Conservation (phyloP, 1,140 invertebrate genomes). For the Caerostris extrusa region DNA sequence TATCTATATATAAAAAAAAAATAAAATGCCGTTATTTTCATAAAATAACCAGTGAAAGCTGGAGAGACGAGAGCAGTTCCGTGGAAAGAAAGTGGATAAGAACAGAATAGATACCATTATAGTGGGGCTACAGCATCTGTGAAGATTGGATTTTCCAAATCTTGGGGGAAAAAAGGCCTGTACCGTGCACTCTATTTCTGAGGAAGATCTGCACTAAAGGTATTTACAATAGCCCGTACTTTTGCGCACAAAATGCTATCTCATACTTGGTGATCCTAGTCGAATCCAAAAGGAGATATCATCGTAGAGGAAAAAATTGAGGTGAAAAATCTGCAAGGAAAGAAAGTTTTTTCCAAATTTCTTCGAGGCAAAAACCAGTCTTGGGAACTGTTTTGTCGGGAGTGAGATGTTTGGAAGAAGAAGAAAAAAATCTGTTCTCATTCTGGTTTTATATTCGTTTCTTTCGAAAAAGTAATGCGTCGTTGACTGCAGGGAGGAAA, state of each 20-base stretch:
- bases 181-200: not conserved
- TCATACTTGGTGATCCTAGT: not conserved
- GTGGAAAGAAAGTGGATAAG: not conserved
- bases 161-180: not conserved
- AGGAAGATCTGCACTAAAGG: conserved; percentile 8
- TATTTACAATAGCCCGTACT: conserved; percentile 54
- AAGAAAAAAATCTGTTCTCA: not conserved
- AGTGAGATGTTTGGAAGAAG: not conserved
- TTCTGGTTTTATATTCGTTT: conserved; percentile 9
- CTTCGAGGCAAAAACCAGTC: conserved; percentile 54
- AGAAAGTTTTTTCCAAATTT: conserved; percentile 47
- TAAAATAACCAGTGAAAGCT: conserved; percentile 51
- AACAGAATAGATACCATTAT: conserved; percentile 55
- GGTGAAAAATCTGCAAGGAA: conserved; percentile 22
- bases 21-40: conserved; percentile 15
- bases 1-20: not conserved
- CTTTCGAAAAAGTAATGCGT: not conserved
- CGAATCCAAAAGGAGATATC: conserved; percentile 45
- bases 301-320: not conserved
- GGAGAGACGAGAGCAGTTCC: not conserved
- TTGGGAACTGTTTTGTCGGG: conserved; percentile 27
- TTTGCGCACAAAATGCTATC: conserved; percentile 53
- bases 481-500: not conserved
- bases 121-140: conserved; percentile 66
- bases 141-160: conserved; percentile 63